phyloP scores from a whole-genome alignment of 2,113 vertebrate genomes.

The Pimephales promelas region DNA sequence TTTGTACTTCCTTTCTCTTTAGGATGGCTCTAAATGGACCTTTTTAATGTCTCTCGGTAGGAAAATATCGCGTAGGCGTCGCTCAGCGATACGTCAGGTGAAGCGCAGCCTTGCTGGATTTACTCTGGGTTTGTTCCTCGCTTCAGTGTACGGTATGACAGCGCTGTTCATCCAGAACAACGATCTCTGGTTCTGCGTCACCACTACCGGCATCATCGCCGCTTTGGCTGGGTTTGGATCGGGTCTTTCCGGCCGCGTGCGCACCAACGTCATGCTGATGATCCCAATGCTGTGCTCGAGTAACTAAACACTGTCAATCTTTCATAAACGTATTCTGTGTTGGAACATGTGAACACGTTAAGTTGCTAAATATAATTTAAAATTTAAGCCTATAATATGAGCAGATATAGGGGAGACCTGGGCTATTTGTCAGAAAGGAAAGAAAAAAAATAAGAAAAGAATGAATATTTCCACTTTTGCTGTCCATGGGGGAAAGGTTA shows the following conservation, averaged over 20 bases:
- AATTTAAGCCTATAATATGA: background rate
- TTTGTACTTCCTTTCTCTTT: background rate
- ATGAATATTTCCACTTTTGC: background rate
- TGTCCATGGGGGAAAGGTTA: background rate
- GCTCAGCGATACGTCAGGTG: background rate
- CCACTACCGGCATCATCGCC: conserved; percentile 69
- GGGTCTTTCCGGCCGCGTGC: conserved; percentile 75
- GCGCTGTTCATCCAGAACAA: conserved; percentile 77
- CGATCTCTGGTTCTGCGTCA: conserved; percentile 77
- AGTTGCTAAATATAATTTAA: background rate
- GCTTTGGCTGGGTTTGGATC: conserved; percentile 75
- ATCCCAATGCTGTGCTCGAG: conserved; percentile 86
- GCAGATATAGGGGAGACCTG: too few relatives aligned
- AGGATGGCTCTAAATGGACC: conserved; percentile 23
- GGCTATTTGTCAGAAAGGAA: too few relatives aligned
- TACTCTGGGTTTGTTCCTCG: conserved; percentile 74
- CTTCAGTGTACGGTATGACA: conserved; percentile 72
- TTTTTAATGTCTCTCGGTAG: background rate
- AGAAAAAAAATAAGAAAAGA: too few relatives aligned
- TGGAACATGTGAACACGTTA: background rate
- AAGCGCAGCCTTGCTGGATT: conserved; percentile 71
- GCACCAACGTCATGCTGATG: conserved; percentile 73
- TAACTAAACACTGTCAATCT: conserved; percentile 64
- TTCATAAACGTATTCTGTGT: background rate
- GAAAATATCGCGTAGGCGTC: background rate